Evolutionary conservation across 2,888 invertebrate species (phyloP).

Genomic region (Villa cingulata): DNA sequence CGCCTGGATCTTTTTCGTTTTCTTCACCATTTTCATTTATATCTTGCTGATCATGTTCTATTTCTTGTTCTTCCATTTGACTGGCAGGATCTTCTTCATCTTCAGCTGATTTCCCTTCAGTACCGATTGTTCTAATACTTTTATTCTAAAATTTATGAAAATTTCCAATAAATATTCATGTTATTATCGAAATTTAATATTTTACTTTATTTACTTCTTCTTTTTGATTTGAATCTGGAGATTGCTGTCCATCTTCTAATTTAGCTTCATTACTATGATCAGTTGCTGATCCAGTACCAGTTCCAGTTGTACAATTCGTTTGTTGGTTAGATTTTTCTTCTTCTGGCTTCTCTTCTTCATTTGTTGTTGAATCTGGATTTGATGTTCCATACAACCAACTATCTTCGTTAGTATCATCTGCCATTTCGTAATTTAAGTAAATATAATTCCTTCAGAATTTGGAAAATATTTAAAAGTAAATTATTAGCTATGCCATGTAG

Average conservation of each 20-base stretch:
- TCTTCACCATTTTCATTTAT: conserved; percentile 15
- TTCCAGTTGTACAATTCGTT: conserved; percentile 4
- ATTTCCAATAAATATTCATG: too few relatives aligned
- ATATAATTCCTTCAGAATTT: background rate
- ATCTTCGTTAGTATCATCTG: conserved; percentile 62
- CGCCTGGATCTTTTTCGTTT: conserved; percentile 21
- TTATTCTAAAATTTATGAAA: too few relatives aligned
- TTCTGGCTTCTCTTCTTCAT: conserved; percentile 25
- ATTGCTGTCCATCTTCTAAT: conserved; percentile 17
- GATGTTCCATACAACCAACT: conserved; percentile 79
- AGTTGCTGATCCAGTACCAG: conserved; percentile 10
- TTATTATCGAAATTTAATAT: conserved; percentile 1
- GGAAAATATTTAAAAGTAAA: background rate
- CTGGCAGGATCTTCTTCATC: conserved; percentile 29
- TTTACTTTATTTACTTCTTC: conserved; percentile 13
- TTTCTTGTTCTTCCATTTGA: conserved; percentile 32
- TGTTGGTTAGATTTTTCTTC: conserved; percentile 19
- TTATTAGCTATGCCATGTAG: background rate
- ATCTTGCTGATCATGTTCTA: conserved; percentile 18
- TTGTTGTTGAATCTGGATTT: conserved; percentile 37
- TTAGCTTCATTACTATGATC: conserved; percentile 16
- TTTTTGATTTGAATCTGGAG: conserved; percentile 17
- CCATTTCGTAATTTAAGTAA: too few relatives aligned
- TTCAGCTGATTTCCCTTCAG: background rate
- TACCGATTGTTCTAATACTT: too few relatives aligned